Evolutionary conservation across 1,140 invertebrate genomes (phyloP), one percentile per base, ranked within the genome.

Genomic region (Eupeodes corollae): DNA sequence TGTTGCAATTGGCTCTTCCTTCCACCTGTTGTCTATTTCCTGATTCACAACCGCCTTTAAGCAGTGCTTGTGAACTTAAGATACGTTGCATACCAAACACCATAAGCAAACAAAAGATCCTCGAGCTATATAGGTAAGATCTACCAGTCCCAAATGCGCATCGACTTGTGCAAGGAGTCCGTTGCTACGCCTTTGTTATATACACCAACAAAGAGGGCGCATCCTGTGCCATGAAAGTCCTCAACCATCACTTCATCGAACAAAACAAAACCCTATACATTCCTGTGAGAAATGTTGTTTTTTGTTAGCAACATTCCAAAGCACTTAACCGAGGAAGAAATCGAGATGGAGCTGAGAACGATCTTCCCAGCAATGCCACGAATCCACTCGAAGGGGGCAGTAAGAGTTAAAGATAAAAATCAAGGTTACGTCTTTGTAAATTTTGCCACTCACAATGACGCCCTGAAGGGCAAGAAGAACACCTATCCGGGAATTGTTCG

Each of bases 91-190:
- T 93, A 11, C 88, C 88, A 0, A 68, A 83, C 13, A 77, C 87
- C 57, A 70, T 83, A 43, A 86, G 76, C 57, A 89, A 92, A 70
- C 79, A 88, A 56, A 83, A 87, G 46, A 66, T 93, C 6, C 78
- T 90, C n/a, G 84, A 86, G 0, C 58, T 91, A 0, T 89, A 91
- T 75, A 18, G 81, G 79, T 0, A 63, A 73, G 41, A 78, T 93
- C 44, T 89, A 88, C 63, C 79, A 87, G 57, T 70, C 89, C 39
- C 72, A 88, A 0, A 68, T 92, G 2, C 91, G 86, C 82, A 82
- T 86, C 77, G 80, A 87, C 54, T 83, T 81, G 77, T 73, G 46
- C 81, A 82, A 6, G 63, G 63, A 0, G 86, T 86, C 66, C 47
- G 53, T 10, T 52, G 55, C 40, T 56, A 52, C 47, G 55, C 39